Conservation (phyloP, 2,113 vertebrate species). For the Poecilia latipinna region DNA sequence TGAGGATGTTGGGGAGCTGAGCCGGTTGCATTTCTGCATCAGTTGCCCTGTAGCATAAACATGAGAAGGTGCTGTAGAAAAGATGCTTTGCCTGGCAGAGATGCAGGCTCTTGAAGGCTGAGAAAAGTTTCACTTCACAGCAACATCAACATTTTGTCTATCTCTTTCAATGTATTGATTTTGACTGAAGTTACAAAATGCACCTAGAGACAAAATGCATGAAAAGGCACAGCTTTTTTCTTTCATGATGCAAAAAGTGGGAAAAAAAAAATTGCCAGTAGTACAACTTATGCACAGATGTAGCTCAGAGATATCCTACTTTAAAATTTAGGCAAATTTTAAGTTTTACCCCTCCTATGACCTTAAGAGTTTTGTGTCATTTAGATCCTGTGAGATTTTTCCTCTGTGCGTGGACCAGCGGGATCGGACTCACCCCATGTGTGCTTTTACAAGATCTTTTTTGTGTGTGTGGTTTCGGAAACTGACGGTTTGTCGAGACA, state of each 20-base stretch:
- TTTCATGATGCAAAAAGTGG: not conserved
- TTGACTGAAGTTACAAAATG: constrained; percentile 1
- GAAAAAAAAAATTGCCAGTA: not conserved
- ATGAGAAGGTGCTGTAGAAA: constrained; percentile 7
- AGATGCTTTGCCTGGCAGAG: constrained; percentile 8
- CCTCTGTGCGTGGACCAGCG: too few species aligned
- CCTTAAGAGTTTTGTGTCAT: too few species aligned
- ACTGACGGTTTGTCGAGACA: too few species aligned
- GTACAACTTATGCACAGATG: not conserved
- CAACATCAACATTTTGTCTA: not conserved
- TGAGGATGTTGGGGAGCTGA: constrained; percentile 11
- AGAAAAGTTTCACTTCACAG: constrained; percentile 2
- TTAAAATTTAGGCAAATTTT: too few species aligned
- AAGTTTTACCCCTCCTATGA: too few species aligned
- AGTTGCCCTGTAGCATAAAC: constrained; percentile 45
- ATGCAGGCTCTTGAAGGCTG: not conserved
- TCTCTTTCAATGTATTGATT: not conserved
- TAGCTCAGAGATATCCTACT: not conserved
- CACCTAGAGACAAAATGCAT: not conserved
- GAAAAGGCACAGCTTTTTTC: not conserved
- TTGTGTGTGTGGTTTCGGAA: too few species aligned
- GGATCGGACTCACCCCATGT: too few species aligned
- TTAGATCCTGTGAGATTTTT: too few species aligned
- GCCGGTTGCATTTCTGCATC: constrained; percentile 16
- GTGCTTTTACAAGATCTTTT: too few species aligned